phyloP scores from a whole-genome alignment of 2,888 invertebrate species.

The Hirtodrosophila histrioides region DNA sequence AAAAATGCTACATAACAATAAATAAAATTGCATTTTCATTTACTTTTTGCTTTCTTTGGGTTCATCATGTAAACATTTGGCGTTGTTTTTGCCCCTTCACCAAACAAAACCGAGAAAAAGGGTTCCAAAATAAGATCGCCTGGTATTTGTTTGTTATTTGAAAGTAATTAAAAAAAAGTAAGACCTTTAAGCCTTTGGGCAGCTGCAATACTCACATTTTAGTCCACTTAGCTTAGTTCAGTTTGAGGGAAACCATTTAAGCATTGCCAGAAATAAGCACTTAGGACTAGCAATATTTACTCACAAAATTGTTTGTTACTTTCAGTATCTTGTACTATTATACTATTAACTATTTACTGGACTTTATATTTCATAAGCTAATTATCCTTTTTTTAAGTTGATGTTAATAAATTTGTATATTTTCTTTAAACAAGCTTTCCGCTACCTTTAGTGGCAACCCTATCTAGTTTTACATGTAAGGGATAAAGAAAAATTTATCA shows the following conservation, averaged over 20 bases:
- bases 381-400: too few relatives aligned
- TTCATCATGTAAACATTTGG: slow-evolving; percentile 49
- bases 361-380: too few relatives aligned
- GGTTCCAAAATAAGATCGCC: slow-evolving; percentile 50
- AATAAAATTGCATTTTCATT: slow-evolving; percentile 78
- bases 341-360: too few relatives aligned
- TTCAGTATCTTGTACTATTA: too few relatives aligned
- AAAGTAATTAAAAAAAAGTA: slow-evolving; percentile 78
- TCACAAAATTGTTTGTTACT: too few relatives aligned
- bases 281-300: background rate
- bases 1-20: slow-evolving; percentile 76
- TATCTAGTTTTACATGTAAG: too few relatives aligned
- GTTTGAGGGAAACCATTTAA: background rate
- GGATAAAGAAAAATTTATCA: too few relatives aligned
- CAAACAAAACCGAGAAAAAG: slow-evolving; percentile 28
- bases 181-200: slow-evolving; percentile 39
- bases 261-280: slow-evolving; percentile 3
- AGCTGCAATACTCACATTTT: slow-evolving; percentile 20
- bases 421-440: too few relatives aligned
- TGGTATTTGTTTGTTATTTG: slow-evolving; percentile 64
- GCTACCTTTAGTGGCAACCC: too few relatives aligned
- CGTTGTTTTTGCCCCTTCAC: slow-evolving; percentile 28
- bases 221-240: slow-evolving; percentile 5
- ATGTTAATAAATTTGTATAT: too few relatives aligned
- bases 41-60: slow-evolving; percentile 46